A percentile compares a stretch with the other conserved stretches of the same genome.
phyloP scores from a whole-genome alignment of 2,797 vertebrate genomes.

The Notamacropus eugenii region DNA sequence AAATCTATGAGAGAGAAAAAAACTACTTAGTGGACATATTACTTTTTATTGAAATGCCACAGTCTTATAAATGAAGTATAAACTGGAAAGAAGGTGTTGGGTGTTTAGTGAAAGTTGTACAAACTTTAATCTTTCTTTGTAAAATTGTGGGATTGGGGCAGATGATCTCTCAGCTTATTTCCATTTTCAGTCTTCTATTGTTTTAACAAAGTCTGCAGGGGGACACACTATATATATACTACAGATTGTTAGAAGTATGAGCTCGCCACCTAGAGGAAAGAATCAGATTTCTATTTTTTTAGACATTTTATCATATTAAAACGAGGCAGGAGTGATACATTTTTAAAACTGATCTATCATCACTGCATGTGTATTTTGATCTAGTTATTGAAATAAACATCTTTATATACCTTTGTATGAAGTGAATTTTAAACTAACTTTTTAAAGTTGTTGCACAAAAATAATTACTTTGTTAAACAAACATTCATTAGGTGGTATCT shows the following conservation, averaged over 20 bases:
- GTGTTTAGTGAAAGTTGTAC: not conserved
- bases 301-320: not conserved
- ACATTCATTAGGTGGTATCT: not conserved
- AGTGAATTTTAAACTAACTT: not conserved
- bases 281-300: constrained; percentile 52
- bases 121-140: not conserved
- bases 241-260: constrained; percentile 52
- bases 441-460: not conserved
- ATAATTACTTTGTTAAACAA: not conserved
- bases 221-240: constrained; percentile 46
- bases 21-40: not conserved
- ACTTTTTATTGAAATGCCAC: not conserved
- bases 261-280: constrained; percentile 83
- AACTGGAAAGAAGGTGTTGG: not conserved
- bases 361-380: not conserved
- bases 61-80: not conserved
- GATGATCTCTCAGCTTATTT: not conserved
- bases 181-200: not conserved
- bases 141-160: not conserved
- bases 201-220: not conserved
- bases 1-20: not conserved
- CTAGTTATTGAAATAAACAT: not conserved
- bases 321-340: not conserved
- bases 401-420: not conserved
- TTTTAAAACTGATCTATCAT: not conserved